Evolutionary conservation across 2,888 invertebrate species (phyloP), one percentile per base, ranked within the genome.

Genomic region (Lepidochitona cinerea): DNA sequence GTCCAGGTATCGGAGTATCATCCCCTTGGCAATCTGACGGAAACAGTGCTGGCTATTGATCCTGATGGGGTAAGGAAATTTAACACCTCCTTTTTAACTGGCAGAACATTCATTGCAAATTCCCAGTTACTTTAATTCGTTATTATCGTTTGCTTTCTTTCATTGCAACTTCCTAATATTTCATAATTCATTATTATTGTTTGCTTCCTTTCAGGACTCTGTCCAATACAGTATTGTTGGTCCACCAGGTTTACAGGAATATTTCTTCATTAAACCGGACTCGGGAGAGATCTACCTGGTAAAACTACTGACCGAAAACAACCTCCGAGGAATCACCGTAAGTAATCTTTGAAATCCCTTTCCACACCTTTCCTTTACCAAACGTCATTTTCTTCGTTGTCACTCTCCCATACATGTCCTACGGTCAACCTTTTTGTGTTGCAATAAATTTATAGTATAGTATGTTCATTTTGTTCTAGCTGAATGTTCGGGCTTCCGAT

Each of bases 191-290:
- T 54, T 54, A 54, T 54, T 54, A 12, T 54, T 7, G 23, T 18
- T 59, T 59, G 23, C 64, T 73, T 37, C 35, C 14, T 71, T 75
- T 70, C 79, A 83, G 76, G 80, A 81, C 73, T 70, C 65, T 0
- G 59, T 85, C 7, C 73, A 70, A 5, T 86, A 84, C 68, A 64
- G 37, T 18, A 75, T 86, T 18, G 75, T 74, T n/a, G 73, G 84
- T n/a, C 78, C 69, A 29, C 14, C 23, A 70, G 70, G 41, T 68
- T 78, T 77, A n/a, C 94, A 93, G 0, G 95, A 95, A 69, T 91
- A 95, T 23, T 97, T 97, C 90, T 93, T 94, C 74, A 95, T 97
- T 68, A 95, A 96, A 80, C 93, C 96, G 1, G 94, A 93, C 81
- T 93, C 94, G 0, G 97, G 97, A 0, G 93, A 94, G n/a, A 65